Evolutionary conservation across 2,113 vertebrate species (phyloP).

Genomic region (Vulpes lagopus): DNA sequence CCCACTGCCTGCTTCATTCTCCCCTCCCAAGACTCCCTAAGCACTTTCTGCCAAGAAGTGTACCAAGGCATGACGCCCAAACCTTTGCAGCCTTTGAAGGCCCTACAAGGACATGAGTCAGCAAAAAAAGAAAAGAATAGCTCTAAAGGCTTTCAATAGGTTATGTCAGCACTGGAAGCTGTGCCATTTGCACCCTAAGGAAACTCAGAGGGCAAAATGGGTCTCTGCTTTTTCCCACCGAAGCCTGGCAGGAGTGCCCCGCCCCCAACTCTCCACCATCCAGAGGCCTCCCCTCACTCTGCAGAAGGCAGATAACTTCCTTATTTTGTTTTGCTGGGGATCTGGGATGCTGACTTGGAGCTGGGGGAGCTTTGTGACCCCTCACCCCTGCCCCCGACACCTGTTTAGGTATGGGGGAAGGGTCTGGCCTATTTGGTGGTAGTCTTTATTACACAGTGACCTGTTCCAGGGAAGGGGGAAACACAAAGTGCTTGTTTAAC

Average conservation of each 20-base stretch:
- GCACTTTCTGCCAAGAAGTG: background rate
- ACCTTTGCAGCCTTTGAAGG: background rate
- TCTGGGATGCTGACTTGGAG: background rate
- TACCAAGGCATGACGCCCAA: background rate
- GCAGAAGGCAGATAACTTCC: background rate
- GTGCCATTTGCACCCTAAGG: background rate
- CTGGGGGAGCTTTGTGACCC: background rate
- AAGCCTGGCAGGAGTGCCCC: background rate
- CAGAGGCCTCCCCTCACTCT: background rate
- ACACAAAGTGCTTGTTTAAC: background rate
- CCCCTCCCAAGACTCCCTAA: background rate
- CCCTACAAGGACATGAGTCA: background rate
- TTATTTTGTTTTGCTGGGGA: background rate
- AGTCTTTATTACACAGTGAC: background rate
- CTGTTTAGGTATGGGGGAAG: no score
- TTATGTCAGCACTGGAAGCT: background rate
- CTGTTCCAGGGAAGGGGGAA: background rate
- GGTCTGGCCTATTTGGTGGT: background rate
- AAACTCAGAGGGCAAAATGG: background rate
- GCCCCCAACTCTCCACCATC: background rate
- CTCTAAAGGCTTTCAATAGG: background rate
- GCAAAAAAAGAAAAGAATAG: background rate
- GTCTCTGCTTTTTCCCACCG: background rate
- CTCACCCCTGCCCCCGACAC: background rate
- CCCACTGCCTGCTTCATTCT: background rate